A percentile compares a stretch with the other conserved stretches of the same genome.
These are phyloP conservation scores for Laodelphax striatellus DNA, from an alignment of 1,140 invertebrate species.

Conservation along the genomic window DNA sequence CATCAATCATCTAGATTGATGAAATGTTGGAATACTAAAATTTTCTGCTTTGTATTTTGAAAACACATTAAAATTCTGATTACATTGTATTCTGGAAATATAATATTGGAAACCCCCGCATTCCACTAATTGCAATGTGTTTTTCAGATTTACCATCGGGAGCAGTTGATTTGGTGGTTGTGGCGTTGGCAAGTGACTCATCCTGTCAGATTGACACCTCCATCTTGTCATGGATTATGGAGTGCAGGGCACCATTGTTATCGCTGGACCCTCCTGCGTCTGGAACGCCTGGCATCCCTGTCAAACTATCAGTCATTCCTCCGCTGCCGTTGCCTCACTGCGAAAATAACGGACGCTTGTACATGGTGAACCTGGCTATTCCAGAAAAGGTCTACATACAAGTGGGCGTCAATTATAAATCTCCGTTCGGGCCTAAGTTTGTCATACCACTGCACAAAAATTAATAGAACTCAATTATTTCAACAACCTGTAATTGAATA, in stretches of 20 bases:
- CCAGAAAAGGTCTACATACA: conserved; percentile 45
- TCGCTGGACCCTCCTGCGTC: conserved; percentile 66
- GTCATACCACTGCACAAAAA: conserved; percentile 65
- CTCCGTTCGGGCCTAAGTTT: conserved; percentile 81
- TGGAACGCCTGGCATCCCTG: conserved; percentile 48
- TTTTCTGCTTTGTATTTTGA: no score
- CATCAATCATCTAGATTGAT: no score
- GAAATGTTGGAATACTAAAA: no score
- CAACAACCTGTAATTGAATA: no score
- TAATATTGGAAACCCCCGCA: no score
- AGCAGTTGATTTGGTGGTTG: conserved; percentile 54
- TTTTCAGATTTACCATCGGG: conserved; percentile 39
- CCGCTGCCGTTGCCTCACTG: conserved; percentile 62
- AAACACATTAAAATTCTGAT: no score
- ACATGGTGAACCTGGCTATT: conserved; percentile 76
- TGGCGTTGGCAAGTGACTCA: conserved; percentile 44
- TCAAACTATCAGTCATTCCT: conserved; percentile 64
- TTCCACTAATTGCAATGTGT: no score
- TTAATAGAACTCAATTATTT: no score
- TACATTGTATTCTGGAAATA: no score
- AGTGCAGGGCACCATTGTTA: conserved; percentile 63
- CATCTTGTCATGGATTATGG: conserved; percentile 50
- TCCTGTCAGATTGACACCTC: conserved; percentile 22
- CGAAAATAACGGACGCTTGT: conserved; percentile 61
- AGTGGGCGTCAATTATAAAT: conserved; percentile 66